Evolutionary conservation across 1,140 invertebrate species (phyloP).

Genomic region (Acyrthosiphon pisum): DNA sequence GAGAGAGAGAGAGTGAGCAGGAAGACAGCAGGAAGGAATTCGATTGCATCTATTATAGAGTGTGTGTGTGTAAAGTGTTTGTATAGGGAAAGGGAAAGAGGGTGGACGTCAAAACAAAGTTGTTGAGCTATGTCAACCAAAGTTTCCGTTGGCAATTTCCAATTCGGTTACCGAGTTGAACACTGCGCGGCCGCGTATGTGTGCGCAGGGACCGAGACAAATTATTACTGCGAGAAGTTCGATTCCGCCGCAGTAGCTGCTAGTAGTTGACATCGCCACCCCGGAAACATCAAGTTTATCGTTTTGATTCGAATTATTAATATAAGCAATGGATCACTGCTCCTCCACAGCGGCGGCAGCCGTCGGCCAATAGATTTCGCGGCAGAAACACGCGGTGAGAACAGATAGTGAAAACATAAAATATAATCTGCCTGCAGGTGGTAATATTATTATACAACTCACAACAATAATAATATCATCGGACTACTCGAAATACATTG

Average conservation of each 20-base stretch:
- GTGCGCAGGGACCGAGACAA: neutral
- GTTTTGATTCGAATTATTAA: neutral
- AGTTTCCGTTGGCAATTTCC: neutral
- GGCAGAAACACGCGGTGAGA: neutral
- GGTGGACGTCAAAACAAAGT: conserved; percentile 18
- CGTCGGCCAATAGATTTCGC: neutral
- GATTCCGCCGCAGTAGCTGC: too few relatives aligned
- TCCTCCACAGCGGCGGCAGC: too few relatives aligned
- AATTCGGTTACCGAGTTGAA: neutral
- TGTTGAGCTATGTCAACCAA: neutral
- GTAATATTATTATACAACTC: too few relatives aligned
- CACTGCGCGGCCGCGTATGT: neutral
- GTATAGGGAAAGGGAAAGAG: too few relatives aligned
- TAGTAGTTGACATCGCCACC: neutral
- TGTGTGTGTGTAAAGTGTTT: too few relatives aligned
- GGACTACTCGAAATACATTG: too few relatives aligned
- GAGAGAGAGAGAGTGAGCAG: neutral
- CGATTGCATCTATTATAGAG: neutral
- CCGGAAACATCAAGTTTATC: neutral
- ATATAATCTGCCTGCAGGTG: too few relatives aligned
- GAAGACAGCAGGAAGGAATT: neutral
- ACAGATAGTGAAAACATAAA: neutral
- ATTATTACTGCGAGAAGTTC: neutral
- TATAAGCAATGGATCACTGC: neutral
- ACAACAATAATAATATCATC: too few relatives aligned